Conservation (phyloP, 2,113 vertebrate genomes). For the Caloenas nicobarica region DNA sequence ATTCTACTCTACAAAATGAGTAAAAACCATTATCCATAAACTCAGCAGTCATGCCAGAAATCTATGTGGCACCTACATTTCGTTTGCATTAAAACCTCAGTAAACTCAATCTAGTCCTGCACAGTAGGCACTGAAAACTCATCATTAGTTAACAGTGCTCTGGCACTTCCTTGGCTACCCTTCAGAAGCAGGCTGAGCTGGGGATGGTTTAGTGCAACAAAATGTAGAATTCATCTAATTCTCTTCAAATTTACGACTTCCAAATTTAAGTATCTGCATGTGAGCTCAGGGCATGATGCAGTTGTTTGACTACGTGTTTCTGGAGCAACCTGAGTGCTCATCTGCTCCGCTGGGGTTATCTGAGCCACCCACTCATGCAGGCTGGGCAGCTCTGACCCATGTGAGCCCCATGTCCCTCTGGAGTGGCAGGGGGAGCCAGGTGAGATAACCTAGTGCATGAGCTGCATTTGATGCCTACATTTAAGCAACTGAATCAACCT, state of each 20-base stretch:
- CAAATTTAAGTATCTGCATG: neutral
- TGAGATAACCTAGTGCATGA: neutral
- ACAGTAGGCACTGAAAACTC: neutral
- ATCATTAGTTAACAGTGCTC: neutral
- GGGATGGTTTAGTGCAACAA: neutral
- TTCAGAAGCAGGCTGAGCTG: neutral
- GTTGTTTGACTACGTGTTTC: neutral
- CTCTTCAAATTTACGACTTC: neutral
- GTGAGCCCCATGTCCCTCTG: neutral
- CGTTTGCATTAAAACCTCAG: neutral
- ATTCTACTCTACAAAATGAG: neutral
- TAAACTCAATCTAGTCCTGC: neutral
- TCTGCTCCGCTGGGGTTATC: neutral
- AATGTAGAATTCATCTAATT: neutral
- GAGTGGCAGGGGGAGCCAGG: neutral
- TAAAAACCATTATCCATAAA: neutral
- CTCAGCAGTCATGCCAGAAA: neutral
- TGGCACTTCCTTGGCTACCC: neutral
- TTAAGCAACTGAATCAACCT: neutral
- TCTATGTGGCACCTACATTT: neutral
- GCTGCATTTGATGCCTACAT: neutral
- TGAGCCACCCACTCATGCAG: neutral
- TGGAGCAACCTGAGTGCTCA: neutral
- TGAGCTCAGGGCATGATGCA: neutral
- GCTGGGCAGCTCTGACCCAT: neutral